phyloP scores from a whole-genome alignment of 2,888 invertebrate species.

The Priocnemis perturbator region DNA sequence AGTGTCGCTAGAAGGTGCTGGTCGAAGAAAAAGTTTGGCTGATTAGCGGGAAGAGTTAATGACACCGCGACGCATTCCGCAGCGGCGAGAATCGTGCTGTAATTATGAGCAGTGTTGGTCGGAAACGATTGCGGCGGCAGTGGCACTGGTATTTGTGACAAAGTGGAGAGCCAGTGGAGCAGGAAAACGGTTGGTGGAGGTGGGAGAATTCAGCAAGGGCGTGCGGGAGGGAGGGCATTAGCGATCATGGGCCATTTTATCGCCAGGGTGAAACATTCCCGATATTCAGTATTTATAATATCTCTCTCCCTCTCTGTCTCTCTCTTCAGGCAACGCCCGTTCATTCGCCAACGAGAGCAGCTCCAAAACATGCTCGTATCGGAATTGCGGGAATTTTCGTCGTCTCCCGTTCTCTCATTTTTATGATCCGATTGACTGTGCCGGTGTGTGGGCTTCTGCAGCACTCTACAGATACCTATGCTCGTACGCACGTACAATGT shows the following conservation, averaged over 20 bases:
- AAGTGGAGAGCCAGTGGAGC: slow-evolving; percentile 18
- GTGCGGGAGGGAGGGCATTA: slow-evolving; percentile 20
- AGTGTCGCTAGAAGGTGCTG: neutral
- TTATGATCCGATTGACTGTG: slow-evolving; percentile 6
- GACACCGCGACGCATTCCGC: slow-evolving; percentile 19
- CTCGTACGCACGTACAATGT: no score
- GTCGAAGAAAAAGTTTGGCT: slow-evolving; percentile 5
- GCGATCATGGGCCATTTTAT: slow-evolving; percentile 30
- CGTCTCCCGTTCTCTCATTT: slow-evolving; percentile 9
- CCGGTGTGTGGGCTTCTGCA: no score
- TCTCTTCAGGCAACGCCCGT: neutral
- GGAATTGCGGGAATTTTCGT: neutral
- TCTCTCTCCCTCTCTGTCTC: neutral
- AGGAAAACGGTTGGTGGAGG: slow-evolving; percentile 8
- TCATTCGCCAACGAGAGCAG: neutral
- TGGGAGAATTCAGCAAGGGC: neutral
- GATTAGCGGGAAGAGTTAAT: slow-evolving; percentile 10
- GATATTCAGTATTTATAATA: slow-evolving; percentile 14
- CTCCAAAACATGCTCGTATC: no score
- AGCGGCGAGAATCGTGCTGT: slow-evolving; percentile 34
- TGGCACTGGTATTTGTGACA: neutral
- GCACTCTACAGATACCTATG: neutral
- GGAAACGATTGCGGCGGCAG: slow-evolving; percentile 47
- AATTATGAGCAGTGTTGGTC: slow-evolving; percentile 51
- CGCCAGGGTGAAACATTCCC: slow-evolving; percentile 13